These are phyloP conservation scores for Drosophila takahashii DNA, from an alignment of 1,140 invertebrate genomes.

Conservation along the genomic window DNA sequence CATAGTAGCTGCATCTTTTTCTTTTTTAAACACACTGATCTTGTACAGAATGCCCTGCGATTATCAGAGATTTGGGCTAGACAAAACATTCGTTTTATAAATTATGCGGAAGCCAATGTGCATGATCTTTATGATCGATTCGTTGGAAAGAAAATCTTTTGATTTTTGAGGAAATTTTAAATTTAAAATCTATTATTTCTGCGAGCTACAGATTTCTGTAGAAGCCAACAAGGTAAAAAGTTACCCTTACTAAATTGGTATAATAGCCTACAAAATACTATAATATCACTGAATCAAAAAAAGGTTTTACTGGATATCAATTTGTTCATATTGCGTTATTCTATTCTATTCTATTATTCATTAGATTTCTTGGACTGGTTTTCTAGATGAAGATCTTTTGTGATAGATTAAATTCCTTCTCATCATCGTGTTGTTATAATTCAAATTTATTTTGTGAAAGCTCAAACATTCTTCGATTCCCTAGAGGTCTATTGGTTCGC, in stretches of 20 bases:
- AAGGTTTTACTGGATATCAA: neutral
- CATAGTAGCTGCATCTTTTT: constrained; percentile 17
- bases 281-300: no score
- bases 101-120: neutral
- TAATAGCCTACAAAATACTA: no score
- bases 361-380: neutral
- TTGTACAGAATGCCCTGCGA: constrained; percentile 16
- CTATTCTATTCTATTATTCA: neutral
- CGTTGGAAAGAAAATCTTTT: neutral
- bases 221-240: no score
- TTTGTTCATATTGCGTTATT: neutral
- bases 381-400: neutral
- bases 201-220: no score
- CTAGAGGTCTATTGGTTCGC: constrained; percentile 7
- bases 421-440: constrained; percentile 2
- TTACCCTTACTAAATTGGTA: no score
- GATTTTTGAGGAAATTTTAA: neutral
- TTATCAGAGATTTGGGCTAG: constrained; percentile 6
- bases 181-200: no score
- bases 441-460: constrained; percentile 13
- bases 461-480: constrained; percentile 16
- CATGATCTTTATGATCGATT: neutral
- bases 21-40: neutral
- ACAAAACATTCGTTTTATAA: constrained; percentile 1
- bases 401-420: neutral